Percentiles rank a stretch among this genome's conserved stretches.
These are phyloP conservation scores for Pachycephala philippinensis DNA, from an alignment of 2,113 vertebrate species.

Conservation along the genomic window DNA sequence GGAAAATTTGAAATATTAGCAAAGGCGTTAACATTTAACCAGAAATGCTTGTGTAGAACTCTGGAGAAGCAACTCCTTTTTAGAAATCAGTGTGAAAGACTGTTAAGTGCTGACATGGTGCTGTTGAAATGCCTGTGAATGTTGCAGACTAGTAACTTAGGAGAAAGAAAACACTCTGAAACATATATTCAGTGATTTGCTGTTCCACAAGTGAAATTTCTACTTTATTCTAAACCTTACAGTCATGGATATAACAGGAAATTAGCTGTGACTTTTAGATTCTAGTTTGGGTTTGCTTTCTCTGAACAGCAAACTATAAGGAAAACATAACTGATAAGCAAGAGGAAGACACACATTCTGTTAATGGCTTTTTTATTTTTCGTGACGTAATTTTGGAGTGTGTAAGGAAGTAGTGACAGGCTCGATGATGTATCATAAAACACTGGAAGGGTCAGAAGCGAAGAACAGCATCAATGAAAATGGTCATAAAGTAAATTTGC, in stretches of 20 bases:
- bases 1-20: not conserved
- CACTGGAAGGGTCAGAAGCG: constrained; percentile 14
- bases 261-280: not conserved
- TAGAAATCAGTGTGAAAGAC: not conserved
- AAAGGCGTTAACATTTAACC: not conserved
- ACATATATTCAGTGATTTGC: not conserved
- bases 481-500: constrained; percentile 4
- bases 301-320: not conserved
- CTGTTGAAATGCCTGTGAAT: not conserved
- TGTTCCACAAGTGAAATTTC: not conserved
- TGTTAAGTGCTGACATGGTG: not conserved
- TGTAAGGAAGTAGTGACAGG: not conserved
- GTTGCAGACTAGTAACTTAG: not conserved
- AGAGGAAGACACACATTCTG: not conserved
- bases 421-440: not conserved
- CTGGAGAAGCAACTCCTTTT: not conserved
- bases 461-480: constrained; percentile 4
- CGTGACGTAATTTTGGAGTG: not conserved
- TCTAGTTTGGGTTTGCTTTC: not conserved
- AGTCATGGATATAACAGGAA: not conserved
- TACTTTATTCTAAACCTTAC: not conserved
- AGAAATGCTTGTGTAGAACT: not conserved
- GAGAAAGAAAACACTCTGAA: not conserved
- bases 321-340: not conserved
- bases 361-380: not conserved